Base-by-base conservation (phyloP, 2,797 vertebrate genomes). In the Sebastes matsubarae region DNA sequence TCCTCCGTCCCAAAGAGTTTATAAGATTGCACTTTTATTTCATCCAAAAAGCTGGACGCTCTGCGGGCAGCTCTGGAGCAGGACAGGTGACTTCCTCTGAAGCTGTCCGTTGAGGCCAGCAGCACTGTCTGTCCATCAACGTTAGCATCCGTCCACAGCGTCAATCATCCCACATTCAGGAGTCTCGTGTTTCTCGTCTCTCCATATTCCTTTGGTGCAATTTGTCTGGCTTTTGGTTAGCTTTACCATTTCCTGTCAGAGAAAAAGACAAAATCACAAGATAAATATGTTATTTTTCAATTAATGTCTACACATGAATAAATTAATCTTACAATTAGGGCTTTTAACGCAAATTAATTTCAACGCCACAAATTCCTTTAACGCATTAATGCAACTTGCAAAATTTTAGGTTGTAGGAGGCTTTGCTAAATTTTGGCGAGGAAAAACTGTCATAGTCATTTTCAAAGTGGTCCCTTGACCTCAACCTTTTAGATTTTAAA, bases 1-100 rank as follows among this genome's bases (percentile, higher is more conserved):
- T 82, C 82, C 80, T 87, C 83, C 59, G 38, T 69, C 67, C 75
- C 65, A 29, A 75, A 72, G 72, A 84, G 83, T 92, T 85, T 52
- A 54, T 82, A 75, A 81, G 87, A 93, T 92, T 93, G 90, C 91
- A 90, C 92, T 87, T 85, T 80, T 72, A 34, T 80, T 54, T 34
- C 29, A 79, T 85, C 88, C 86, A 81, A 11, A 46, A 71, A 57
- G 83, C 64, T 30, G 74, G 70, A 77, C 54, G 68, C 57, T 57
- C 59, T 42, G 75, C 63, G 42, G 42, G 79, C 66, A 81, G 81
- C 63, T 88, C 65, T 22, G 72, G 52, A 88, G 78, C 55, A 14
- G 54, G 72, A 75, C 50, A 69, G 69, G 36, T 55, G 65, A 84
- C 77, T 22, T 50, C 42, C 12, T 77, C 25, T 29, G 16, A 65